A percentile compares a stretch with the other conserved stretches of the same genome.
phyloP scores from a whole-genome alignment of 2,113 vertebrate species.

The Nibea albiflora region DNA sequence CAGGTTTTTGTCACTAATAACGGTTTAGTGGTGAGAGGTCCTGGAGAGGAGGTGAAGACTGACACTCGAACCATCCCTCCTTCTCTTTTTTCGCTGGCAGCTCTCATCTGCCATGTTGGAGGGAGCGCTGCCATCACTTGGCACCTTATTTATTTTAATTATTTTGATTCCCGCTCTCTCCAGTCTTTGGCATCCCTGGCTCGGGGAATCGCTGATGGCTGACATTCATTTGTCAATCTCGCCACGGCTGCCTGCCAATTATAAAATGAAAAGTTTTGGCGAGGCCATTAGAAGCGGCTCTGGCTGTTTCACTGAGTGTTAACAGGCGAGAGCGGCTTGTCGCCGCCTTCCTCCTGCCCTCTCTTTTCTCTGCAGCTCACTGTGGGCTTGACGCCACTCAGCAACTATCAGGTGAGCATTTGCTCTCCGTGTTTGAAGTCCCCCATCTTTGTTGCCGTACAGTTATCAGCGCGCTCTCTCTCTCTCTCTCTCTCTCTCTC shows the following conservation, averaged over 20 bases:
- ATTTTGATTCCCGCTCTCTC: conserved; percentile 81
- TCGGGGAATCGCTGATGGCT: conserved; percentile 79
- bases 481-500: background rate
- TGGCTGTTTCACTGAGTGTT: conserved; percentile 72
- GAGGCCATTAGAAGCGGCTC: conserved; percentile 78
- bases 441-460: conserved; percentile 46
- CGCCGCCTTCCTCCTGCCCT: conserved; percentile 39
- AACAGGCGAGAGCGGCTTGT: conserved; percentile 66
- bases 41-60: conserved; percentile 66
- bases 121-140: conserved; percentile 71
- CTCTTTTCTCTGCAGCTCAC: conserved; percentile 20
- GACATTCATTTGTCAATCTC: conserved; percentile 85
- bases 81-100: conserved; percentile 51
- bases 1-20: conserved; percentile 75
- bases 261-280: conserved; percentile 82
- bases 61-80: conserved; percentile 58
- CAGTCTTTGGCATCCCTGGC: conserved; percentile 72
- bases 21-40: conserved; percentile 73
- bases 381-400: conserved; percentile 15
- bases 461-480: conserved; percentile 35
- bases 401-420: conserved; percentile 52
- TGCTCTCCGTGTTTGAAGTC: conserved; percentile 48
- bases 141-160: conserved; percentile 87
- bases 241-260: conserved; percentile 81
- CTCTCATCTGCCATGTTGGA: conserved; percentile 70